Evolutionary conservation across 2,113 vertebrate genomes (phyloP).

Genomic region (Gnathonemus echidnorhynchus): DNA sequence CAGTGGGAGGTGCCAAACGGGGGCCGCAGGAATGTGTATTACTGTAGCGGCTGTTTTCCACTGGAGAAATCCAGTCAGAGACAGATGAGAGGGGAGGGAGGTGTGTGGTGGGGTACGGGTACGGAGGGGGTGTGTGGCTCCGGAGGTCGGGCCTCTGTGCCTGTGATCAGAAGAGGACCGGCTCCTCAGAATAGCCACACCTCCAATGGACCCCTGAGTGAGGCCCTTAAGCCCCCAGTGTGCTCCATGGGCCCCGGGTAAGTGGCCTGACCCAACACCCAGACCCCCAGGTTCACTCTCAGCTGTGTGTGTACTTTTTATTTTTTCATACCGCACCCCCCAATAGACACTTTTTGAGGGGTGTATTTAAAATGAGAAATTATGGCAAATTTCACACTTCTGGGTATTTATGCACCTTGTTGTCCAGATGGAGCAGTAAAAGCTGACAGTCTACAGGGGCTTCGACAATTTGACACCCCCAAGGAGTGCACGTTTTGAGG

Average conservation of each 20-base stretch:
- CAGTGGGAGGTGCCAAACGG: background rate
- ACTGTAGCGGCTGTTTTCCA: conserved; percentile 13
- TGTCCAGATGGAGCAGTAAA: background rate
- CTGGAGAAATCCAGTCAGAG: background rate
- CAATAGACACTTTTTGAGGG: background rate
- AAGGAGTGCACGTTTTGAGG: background rate
- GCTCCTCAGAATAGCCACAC: background rate
- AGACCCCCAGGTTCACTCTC: too few relatives aligned
- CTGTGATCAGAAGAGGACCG: too few relatives aligned
- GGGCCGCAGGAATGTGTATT: conserved; percentile 18
- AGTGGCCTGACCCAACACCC: too few relatives aligned
- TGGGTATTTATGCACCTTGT: background rate
- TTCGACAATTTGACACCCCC: background rate
- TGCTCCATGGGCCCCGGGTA: too few relatives aligned
- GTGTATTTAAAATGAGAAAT: background rate
- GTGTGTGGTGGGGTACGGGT: background rate
- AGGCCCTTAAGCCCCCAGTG: too few relatives aligned
- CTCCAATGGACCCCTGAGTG: background rate
- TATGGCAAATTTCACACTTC: background rate
- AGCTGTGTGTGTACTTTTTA: background rate
- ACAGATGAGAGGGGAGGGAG: background rate
- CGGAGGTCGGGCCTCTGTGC: background rate
- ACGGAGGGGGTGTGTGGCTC: background rate
- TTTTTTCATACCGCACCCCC: too few relatives aligned
- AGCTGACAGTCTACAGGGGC: background rate